phyloP scores from a whole-genome alignment of 2,888 invertebrate species.

The Caenorhabditis macrosperma region DNA sequence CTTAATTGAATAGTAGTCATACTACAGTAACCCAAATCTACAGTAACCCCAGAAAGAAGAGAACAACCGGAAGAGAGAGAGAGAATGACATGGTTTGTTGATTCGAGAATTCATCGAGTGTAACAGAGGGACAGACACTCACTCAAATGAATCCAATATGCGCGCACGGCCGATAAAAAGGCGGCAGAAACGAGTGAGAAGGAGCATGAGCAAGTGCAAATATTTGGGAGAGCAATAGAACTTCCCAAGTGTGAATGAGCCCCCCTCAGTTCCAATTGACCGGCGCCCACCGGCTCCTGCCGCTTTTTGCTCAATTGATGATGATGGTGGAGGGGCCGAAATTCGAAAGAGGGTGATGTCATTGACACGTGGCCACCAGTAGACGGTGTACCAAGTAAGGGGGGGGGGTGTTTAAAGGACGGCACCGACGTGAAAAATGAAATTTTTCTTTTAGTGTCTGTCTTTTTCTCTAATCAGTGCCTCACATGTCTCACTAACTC shows the following conservation, averaged over 20 bases:
- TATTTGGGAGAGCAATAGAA: constrained; percentile 39
- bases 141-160: constrained; percentile 43
- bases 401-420: too few species aligned
- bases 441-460: too few species aligned
- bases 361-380: neutral
- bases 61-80: constrained; percentile 2
- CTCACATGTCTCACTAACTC: too few species aligned
- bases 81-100: constrained; percentile 36
- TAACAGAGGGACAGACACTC: constrained; percentile 14
- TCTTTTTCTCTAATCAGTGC: too few species aligned
- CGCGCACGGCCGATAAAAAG: constrained; percentile 26
- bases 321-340: neutral
- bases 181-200: constrained; percentile 16
- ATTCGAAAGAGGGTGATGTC: constrained; percentile 10
- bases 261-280: constrained; percentile 1
- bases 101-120: constrained; percentile 13
- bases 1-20: too few species aligned
- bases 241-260: constrained; percentile 21
- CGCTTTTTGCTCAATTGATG: too few species aligned
- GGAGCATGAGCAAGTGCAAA: constrained; percentile 48
- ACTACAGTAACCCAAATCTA: too few species aligned
- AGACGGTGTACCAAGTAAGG: too few species aligned
- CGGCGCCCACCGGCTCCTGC: constrained; percentile 24
- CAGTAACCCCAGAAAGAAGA: too few species aligned
- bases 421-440: too few species aligned